phyloP scores from a whole-genome alignment of 2,797 vertebrate species.

The Melanotaenia boesemani region DNA sequence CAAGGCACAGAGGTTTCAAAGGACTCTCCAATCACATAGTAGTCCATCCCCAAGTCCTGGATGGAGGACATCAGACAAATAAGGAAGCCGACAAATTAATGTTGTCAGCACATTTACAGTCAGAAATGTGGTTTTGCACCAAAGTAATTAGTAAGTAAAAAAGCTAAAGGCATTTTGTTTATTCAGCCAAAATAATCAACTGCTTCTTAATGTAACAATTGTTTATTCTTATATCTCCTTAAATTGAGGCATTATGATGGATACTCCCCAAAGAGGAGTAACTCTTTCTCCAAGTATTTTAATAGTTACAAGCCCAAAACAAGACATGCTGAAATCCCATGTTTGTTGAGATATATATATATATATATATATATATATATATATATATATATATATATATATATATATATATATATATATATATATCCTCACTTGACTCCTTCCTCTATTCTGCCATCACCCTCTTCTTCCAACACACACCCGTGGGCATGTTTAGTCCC shows the following conservation, averaged over 20 bases:
- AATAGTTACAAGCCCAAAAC: too few relatives aligned
- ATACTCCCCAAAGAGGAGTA: not conserved
- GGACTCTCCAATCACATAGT: slow-evolving; percentile 95
- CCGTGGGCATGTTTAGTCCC: not conserved
- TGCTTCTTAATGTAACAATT: not conserved
- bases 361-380: too few relatives aligned
- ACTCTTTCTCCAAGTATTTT: too few relatives aligned
- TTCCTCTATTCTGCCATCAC: not conserved
- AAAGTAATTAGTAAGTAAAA: not conserved
- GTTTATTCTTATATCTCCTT: not conserved
- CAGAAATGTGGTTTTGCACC: not conserved
- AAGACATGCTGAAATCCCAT: too few relatives aligned
- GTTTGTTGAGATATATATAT: too few relatives aligned
- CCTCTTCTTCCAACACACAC: not conserved
- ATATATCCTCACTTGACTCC: too few relatives aligned
- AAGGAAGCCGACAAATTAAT: slow-evolving; percentile 15
- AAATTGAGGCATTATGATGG: not conserved
- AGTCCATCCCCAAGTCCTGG: slow-evolving; percentile 97
- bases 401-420: too few relatives aligned
- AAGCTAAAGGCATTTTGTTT: not conserved
- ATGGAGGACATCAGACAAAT: slow-evolving; percentile 41
- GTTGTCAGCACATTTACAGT: slow-evolving; percentile 3
- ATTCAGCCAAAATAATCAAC: not conserved
- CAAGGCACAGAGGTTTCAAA: slow-evolving; percentile 99
- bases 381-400: too few relatives aligned